phyloP scores from a whole-genome alignment of 2,113 vertebrate genomes.

The Oreotrochilus melanogaster region DNA sequence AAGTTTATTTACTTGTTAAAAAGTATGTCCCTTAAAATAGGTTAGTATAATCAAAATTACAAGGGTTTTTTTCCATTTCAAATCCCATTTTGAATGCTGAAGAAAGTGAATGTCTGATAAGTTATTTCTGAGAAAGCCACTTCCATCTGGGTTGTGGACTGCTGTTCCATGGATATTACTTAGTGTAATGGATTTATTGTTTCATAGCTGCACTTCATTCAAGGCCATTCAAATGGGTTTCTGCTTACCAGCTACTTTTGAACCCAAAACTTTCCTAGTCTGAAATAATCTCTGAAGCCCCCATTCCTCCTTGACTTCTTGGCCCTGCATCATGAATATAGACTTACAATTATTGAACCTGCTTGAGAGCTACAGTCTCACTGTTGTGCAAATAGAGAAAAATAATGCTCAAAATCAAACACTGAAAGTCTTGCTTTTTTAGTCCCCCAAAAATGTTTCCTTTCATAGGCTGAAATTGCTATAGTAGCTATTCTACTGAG shows the following conservation, averaged over 20 bases:
- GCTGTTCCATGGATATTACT: background rate
- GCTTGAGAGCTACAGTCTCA: background rate
- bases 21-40: background rate
- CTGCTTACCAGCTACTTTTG: background rate
- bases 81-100: background rate
- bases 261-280: background rate
- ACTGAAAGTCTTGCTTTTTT: background rate
- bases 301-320: background rate
- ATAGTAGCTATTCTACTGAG: background rate
- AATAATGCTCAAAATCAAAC: background rate
- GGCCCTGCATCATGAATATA: background rate
- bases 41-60: background rate
- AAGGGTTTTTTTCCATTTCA: background rate
- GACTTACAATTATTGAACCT: fast-evolving
- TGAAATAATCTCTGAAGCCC: background rate
- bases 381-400: background rate
- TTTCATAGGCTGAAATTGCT: background rate
- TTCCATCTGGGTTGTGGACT: background rate
- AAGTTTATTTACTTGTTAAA: constrained; percentile 4
- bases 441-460: background rate
- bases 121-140: background rate
- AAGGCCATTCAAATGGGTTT: background rate
- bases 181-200: background rate
- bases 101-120: background rate
- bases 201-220: too few species aligned